Percentiles rank a stretch among this genome's conserved stretches.
Evolutionary conservation across 2,888 invertebrate genomes (phyloP).

Genomic region (Clunio marinus): DNA sequence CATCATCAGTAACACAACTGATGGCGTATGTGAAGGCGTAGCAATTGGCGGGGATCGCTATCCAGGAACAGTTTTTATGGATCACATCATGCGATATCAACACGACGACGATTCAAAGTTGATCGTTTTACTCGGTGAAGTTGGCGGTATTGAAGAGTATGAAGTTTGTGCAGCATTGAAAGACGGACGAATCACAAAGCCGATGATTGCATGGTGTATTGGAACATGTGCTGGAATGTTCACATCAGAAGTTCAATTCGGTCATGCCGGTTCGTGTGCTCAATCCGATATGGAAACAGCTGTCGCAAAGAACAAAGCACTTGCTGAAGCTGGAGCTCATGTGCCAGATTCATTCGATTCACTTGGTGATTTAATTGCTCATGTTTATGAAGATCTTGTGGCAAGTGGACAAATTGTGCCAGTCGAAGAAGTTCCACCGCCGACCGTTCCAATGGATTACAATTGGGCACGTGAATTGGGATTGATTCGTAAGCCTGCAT

Average conservation of each 20-base stretch:
- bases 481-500: conserved; percentile 95
- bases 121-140: conserved; percentile 93
- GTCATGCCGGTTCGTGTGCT: conserved; percentile 98
- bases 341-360: conserved; percentile 93
- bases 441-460: conserved; percentile 99
- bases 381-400: conserved; percentile 73
- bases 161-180: conserved; percentile 86
- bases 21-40: conserved; percentile 96
- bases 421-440: conserved; percentile 89
- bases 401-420: conserved; percentile 78
- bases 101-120: conserved; percentile 82
- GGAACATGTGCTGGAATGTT: conserved; percentile 88
- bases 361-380: conserved; percentile 72
- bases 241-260: conserved; percentile 91
- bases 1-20: conserved; percentile 91
- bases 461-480: conserved; percentile 96
- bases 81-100: conserved; percentile 87
- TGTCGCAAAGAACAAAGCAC: conserved; percentile 80
- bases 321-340: conserved; percentile 76
- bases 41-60: conserved; percentile 98
- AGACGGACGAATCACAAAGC: conserved; percentile 78
- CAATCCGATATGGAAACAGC: conserved; percentile 93
- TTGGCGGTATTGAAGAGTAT: conserved; percentile 98
- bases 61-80: conserved; percentile 97
- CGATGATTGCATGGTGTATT: conserved; percentile 98